These are phyloP conservation scores for Cataglyphis livida DNA, from an alignment of 2,888 invertebrate species.

Conservation along the genomic window DNA sequence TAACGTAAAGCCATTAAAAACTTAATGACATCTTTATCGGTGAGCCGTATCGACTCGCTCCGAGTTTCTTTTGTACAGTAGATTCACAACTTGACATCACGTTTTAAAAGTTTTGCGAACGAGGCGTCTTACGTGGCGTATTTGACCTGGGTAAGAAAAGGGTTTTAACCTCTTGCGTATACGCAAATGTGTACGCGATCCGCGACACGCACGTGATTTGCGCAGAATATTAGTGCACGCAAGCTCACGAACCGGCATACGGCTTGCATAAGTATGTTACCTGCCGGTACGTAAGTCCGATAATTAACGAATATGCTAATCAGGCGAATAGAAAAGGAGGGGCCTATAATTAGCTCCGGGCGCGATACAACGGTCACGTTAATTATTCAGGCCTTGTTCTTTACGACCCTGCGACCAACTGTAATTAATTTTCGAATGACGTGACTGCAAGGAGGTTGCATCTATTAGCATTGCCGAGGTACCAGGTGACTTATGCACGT, in stretches of 20 bases:
- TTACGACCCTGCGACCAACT: conserved; percentile 75
- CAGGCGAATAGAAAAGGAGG: conserved; percentile 79
- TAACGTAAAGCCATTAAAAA: conserved; percentile 50
- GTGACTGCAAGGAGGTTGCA: conserved; percentile 82
- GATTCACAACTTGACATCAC: conserved; percentile 23
- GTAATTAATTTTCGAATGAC: conserved; percentile 82
- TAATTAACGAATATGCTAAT: conserved; percentile 84
- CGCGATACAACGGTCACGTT: conserved; percentile 80
- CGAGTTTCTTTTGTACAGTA: conserved; percentile 16
- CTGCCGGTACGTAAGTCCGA: conserved; percentile 67
- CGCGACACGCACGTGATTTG: conserved; percentile 68
- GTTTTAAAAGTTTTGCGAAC: conserved; percentile 38
- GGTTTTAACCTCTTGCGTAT: conserved; percentile 54
- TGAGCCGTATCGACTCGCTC: conserved; percentile 25
- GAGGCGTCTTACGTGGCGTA: conserved; percentile 50
- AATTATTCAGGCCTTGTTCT: conserved; percentile 83
- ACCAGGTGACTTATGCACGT: conserved; percentile 75
- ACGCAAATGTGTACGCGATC: conserved; percentile 49
- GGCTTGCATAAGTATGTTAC: conserved; percentile 61
- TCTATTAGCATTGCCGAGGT: conserved; percentile 76
- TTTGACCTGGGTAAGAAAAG: conserved; percentile 28
- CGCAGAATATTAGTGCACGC: conserved; percentile 73
- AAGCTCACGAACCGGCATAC: conserved; percentile 59
- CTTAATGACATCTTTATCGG: conserved; percentile 51
- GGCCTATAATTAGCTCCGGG: conserved; percentile 81